A percentile compares a stretch with the other conserved stretches of the same genome.
Evolutionary conservation across 2,113 vertebrate genomes (phyloP).

Genomic region (Zeus faber): DNA sequence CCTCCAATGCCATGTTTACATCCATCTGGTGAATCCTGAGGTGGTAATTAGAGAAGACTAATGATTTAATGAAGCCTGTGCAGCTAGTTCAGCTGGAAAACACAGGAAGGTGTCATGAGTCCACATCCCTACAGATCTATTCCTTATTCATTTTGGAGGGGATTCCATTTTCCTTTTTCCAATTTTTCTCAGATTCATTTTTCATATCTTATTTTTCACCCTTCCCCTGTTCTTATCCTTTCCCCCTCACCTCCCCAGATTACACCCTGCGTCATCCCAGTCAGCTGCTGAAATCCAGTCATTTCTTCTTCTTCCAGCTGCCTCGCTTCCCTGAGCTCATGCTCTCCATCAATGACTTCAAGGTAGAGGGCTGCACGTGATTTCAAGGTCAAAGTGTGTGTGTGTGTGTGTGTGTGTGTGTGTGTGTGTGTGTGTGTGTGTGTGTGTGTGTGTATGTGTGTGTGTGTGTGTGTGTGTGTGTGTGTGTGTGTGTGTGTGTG

Average conservation of each 20-base stretch:
- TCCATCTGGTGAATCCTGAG: conserved; percentile 53
- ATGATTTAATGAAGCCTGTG: too few relatives aligned
- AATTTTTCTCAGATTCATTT: too few relatives aligned
- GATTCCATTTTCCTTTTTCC: too few relatives aligned
- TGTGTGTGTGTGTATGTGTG: conserved; percentile 13
- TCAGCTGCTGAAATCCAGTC: conserved; percentile 94
- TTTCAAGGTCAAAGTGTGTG: conserved; percentile 60
- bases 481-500: background rate
- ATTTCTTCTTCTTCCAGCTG: conserved; percentile 98
- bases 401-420: too few relatives aligned
- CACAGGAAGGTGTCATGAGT: too few relatives aligned
- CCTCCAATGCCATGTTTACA: conserved; percentile 34
- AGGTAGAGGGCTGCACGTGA: conserved; percentile 74
- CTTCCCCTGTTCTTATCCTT: background rate
- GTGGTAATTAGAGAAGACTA: background rate
- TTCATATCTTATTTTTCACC: background rate
- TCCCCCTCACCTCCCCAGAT: conserved; percentile 74
- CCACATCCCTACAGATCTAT: too few relatives aligned
- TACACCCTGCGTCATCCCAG: conserved; percentile 91
- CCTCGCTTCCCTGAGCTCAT: conserved; percentile 95
- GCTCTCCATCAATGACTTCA: conserved; percentile 98
- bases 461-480: conserved; percentile 7
- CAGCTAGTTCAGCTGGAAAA: too few relatives aligned
- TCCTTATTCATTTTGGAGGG: too few relatives aligned
- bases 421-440: too few relatives aligned